Conservation (phyloP, 2,797 vertebrate genomes). For the Chelmon rostratus region DNA sequence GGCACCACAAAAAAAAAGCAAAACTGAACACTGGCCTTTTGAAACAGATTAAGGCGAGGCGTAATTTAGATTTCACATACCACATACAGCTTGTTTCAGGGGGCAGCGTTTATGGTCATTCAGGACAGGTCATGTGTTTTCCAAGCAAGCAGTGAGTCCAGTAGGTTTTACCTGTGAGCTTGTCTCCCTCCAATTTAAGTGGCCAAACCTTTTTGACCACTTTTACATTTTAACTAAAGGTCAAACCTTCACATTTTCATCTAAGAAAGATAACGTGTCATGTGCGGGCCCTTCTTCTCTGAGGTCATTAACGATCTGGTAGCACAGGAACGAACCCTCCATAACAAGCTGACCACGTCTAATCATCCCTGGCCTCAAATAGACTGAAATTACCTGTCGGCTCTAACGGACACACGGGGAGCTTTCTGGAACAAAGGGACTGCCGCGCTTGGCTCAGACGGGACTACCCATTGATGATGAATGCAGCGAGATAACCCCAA, state of each 20-base stretch:
- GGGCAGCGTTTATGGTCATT: neutral
- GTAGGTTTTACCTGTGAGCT: slow-evolving; percentile 28
- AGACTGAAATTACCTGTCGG: slow-evolving; percentile 60
- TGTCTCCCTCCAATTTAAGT: slow-evolving; percentile 59
- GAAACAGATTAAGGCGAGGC: slow-evolving; percentile 1
- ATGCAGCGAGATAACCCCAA: slow-evolving; percentile 70
- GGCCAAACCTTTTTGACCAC: slow-evolving; percentile 57
- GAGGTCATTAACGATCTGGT: slow-evolving; percentile 71
- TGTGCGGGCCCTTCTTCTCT: slow-evolving; percentile 49
- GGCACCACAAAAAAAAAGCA: neutral
- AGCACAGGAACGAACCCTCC: slow-evolving; percentile 54
- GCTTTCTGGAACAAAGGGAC: slow-evolving; percentile 61
- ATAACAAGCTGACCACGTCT: slow-evolving; percentile 64
- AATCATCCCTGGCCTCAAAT: slow-evolving; percentile 62
- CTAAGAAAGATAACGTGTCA: slow-evolving; percentile 53
- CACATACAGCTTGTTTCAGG: slow-evolving; percentile 36
- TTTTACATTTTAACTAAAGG: slow-evolving; percentile 75
- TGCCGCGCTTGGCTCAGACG: slow-evolving; percentile 45
- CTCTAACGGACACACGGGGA: slow-evolving; percentile 45
- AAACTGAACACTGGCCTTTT: neutral
- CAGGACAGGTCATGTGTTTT: slow-evolving; percentile 35
- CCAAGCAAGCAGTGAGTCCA: slow-evolving; percentile 21
- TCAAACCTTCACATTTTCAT: slow-evolving; percentile 70
- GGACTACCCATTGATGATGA: slow-evolving; percentile 71
- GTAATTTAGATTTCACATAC: neutral